A percentile compares a stretch with the other conserved stretches of the same genome.
Conservation (phyloP, 2,797 vertebrate genomes). For the Chelmon rostratus region DNA sequence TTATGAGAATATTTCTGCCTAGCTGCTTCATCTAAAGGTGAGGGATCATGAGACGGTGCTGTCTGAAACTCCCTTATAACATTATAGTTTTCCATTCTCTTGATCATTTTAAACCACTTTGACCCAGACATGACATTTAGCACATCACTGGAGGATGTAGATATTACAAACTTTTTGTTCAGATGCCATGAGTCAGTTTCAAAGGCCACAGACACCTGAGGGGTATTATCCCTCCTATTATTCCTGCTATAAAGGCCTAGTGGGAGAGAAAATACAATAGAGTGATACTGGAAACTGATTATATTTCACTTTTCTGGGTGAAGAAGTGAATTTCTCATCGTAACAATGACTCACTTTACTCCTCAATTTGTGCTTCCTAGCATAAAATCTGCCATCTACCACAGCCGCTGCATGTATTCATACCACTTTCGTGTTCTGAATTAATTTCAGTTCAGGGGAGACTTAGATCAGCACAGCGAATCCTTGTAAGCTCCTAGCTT, state of each 20-base stretch:
- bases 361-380: neutral
- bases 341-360: neutral
- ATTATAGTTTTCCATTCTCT: neutral
- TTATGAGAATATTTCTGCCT: slow-evolving; percentile 2
- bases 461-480: neutral
- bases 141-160: neutral
- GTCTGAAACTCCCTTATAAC: neutral
- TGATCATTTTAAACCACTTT: slow-evolving; percentile 5
- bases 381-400: neutral
- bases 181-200: neutral
- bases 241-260: neutral
- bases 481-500: neutral
- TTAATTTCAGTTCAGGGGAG: neutral
- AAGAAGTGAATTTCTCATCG: slow-evolving; percentile 3
- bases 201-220: slow-evolving; percentile 39
- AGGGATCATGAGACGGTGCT: neutral
- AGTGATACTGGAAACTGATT: neutral
- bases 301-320: slow-evolving; percentile 1
- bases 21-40: neutral
- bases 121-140: slow-evolving; percentile 24
- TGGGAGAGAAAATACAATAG: slow-evolving; percentile 4
- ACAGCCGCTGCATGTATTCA: neutral
- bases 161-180: slow-evolving; percentile 10
- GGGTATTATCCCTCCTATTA: neutral
- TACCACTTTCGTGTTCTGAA: neutral